Conservation (phyloP, 2,113 vertebrate genomes). For the Laterallus jamaicensis region DNA sequence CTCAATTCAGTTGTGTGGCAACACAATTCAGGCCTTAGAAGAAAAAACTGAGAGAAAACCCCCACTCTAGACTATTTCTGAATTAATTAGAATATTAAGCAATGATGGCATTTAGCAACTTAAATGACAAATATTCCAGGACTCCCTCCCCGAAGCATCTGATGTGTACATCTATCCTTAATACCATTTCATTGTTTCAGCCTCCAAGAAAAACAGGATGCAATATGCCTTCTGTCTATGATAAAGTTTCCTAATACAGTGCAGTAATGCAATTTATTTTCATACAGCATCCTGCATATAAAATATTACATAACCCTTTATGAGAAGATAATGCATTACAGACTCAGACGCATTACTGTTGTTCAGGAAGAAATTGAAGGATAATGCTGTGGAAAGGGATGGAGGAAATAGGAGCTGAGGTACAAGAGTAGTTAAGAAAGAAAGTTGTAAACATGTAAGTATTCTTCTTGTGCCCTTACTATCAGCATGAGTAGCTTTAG, state of each 20-base stretch:
- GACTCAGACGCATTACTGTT: conserved; percentile 44
- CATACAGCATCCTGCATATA: conserved; percentile 67
- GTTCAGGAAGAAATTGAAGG: conserved; percentile 61
- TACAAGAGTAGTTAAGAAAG: conserved; percentile 31
- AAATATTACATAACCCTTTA: conserved; percentile 69
- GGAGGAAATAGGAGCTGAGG: conserved; percentile 16
- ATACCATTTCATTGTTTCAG: conserved; percentile 20
- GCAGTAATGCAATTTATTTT: conserved; percentile 67
- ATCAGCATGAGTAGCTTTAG: background rate
- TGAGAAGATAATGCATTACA: conserved; percentile 69
- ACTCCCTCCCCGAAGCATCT: background rate
- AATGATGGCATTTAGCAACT: conserved; percentile 26
- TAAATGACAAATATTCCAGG: background rate
- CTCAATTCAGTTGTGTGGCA: background rate
- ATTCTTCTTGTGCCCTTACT: background rate
- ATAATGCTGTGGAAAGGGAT: conserved; percentile 32
- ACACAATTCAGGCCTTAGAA: background rate
- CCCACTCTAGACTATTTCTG: background rate
- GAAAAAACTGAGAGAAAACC: background rate
- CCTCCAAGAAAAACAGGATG: conserved; percentile 65
- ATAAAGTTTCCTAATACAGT: conserved; percentile 70
- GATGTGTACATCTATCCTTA: background rate
- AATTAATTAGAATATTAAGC: conserved; percentile 33
- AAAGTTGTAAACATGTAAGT: background rate
- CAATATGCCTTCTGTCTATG: conserved; percentile 62